phyloP scores from a whole-genome alignment of 2,888 invertebrate genomes.

The Aporophyla lueneburgensis region DNA sequence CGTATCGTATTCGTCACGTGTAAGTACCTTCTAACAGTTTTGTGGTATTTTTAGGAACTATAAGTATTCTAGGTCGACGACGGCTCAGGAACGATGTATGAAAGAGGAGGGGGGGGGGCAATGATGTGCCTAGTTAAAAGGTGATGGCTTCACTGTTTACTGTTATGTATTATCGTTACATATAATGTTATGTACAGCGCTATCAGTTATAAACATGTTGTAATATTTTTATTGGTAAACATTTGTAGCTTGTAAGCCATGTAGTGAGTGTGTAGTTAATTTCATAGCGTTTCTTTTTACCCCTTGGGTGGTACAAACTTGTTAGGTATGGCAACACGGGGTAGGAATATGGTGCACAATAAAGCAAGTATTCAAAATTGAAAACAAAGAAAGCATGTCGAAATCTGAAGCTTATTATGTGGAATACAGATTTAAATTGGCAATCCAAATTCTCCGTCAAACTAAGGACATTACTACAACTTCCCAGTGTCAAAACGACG shows the following conservation, averaged over 20 bases:
- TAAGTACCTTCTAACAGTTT: neutral
- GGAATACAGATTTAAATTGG: neutral
- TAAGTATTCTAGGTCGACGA: neutral
- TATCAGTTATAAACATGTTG: neutral
- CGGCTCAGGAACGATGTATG: neutral
- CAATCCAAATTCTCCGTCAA: constrained; percentile 5
- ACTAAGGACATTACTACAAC: constrained; percentile 1
- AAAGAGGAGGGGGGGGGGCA: neutral
- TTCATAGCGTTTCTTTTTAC: neutral
- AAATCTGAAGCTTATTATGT: neutral
- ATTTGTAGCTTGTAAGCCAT: neutral
- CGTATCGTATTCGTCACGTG: constrained; percentile 13
- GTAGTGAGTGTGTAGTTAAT: neutral
- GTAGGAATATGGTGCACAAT: neutral
- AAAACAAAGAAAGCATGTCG: neutral
- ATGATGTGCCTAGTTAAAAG: constrained; percentile 6
- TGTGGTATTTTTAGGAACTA: constrained; percentile 22
- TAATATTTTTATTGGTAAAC: neutral
- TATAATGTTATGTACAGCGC: neutral
- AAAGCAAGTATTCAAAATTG: neutral
- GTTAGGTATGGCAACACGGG: neutral
- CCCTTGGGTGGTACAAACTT: neutral
- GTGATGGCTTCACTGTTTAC: neutral
- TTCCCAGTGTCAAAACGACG: constrained; percentile 17
- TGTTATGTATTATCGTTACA: neutral